A percentile compares a stretch with the other conserved stretches of the same genome.
Conservation (phyloP, 2,888 invertebrate genomes). For the Alcis repandata region DNA sequence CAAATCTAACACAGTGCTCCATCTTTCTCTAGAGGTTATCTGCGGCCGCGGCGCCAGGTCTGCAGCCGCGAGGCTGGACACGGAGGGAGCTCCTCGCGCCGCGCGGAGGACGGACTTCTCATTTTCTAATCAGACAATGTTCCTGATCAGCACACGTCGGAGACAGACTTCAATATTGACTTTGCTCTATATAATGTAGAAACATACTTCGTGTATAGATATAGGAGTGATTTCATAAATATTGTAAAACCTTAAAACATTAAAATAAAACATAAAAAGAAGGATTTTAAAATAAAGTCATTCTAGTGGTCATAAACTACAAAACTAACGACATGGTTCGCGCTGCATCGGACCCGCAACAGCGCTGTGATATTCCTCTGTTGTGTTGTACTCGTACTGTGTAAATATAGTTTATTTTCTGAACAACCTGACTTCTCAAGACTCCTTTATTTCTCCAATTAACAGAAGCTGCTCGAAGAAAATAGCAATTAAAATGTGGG, state of each 20-base stretch:
- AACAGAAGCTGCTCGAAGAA: not conserved
- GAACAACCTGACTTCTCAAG: not conserved
- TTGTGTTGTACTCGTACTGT: too few relatives aligned
- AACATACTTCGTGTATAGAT: too few relatives aligned
- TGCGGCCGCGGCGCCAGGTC: not conserved
- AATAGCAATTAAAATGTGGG: slow-evolving; percentile 9
- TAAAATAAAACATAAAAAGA: too few relatives aligned
- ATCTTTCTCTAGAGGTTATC: too few relatives aligned
- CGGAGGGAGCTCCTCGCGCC: not conserved
- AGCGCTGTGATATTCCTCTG: too few relatives aligned
- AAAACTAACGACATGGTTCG: too few relatives aligned
- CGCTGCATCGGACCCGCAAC: too few relatives aligned
- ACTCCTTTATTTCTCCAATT: slow-evolving; percentile 6
- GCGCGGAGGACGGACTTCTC: not conserved
- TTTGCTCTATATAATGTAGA: too few relatives aligned
- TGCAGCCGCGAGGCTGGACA: not conserved
- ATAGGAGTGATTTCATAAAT: too few relatives aligned
- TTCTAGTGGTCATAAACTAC: too few relatives aligned
- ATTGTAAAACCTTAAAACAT: too few relatives aligned
- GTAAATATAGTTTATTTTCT: not conserved
- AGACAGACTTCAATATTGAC: not conserved
- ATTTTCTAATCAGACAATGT: not conserved
- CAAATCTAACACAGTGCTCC: too few relatives aligned
- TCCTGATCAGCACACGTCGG: not conserved
- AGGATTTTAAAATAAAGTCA: not conserved